Base-by-base conservation (phyloP, 1,140 invertebrate genomes). In the Homarus americanus region DNA sequence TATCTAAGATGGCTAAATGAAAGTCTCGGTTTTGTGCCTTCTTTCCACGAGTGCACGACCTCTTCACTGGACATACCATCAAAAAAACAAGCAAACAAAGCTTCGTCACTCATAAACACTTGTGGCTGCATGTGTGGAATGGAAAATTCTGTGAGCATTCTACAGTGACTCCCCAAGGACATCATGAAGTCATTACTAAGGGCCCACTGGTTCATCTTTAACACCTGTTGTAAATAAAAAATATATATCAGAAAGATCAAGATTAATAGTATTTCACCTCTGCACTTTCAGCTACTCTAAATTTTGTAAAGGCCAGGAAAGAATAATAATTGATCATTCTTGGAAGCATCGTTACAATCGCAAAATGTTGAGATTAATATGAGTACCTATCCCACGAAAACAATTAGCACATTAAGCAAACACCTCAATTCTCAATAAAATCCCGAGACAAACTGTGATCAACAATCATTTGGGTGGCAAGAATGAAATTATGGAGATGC, bases 31-130 rank as follows among this genome's bases (percentile, higher is more conserved):
- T 84, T 76, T 72, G 32, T 63, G 3, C 88, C 88, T 32, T 76
- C 53, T 63, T 58, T 28, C 80, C 88, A 90, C 28, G 80, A 90
- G 63, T 40, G 7, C 66, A 84, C 28, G 32, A 90, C 88, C 36
- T 75, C 88, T 72, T 90, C 80, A 34, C 88, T 90, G n/a, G 63
- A 66, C 80, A 75, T 49, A 24, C 88, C 88, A 76, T 75, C 73
- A 66, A 90, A 90, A 40, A 90, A 90, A 34, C 88, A 90, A 2
- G 41, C 76, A 40, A 90, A 90, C 15, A 90, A 40, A 15, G 88
- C 41, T 38, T 90, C 88, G 20, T 90, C 88, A 63, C 88, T 90
- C 88, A 90, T 90, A 63, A 90, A 90, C 2, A 90, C 88, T 32
- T 90, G 69, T 15, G 88, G 88, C 72, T 90, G 79, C 88, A 90